Evolutionary conservation across 1,140 invertebrate species (phyloP).

Genomic region (Muscidifurax raptorellus): DNA sequence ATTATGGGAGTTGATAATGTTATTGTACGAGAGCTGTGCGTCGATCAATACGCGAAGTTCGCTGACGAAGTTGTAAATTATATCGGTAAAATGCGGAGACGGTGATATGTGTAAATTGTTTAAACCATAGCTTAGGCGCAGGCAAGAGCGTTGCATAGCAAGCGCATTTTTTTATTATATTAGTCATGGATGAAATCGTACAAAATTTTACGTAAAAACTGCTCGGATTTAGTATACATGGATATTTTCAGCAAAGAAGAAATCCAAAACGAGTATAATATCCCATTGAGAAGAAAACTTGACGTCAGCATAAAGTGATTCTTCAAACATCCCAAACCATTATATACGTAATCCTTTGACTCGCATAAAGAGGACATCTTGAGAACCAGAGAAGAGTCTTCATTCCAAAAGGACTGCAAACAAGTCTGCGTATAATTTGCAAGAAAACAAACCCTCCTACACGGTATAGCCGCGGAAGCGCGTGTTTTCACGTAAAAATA

Average conservation of each 20-base stretch:
- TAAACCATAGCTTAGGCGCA: too few relatives aligned
- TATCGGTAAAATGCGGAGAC: background rate
- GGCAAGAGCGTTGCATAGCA: too few relatives aligned
- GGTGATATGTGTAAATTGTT: too few relatives aligned
- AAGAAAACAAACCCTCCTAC: background rate
- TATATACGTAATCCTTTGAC: background rate
- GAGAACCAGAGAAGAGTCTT: background rate
- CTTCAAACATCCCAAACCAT: background rate
- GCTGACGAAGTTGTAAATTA: background rate
- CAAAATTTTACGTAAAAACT: too few relatives aligned
- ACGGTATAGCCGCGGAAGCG: background rate
- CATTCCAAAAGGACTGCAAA: background rate
- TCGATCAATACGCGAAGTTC: background rate
- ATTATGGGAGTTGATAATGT: background rate
- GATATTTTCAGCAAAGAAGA: background rate
- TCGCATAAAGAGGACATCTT: background rate
- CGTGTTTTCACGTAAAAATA: background rate
- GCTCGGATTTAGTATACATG: background rate
- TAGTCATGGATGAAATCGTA: too few relatives aligned
- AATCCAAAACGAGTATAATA: background rate
- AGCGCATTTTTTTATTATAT: too few relatives aligned
- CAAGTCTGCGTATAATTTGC: background rate
- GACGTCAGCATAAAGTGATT: background rate
- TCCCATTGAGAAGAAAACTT: background rate
- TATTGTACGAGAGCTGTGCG: background rate